Evolutionary conservation across 2,888 invertebrate genomes (phyloP).

Genomic region (Apotomis betuletana): DNA sequence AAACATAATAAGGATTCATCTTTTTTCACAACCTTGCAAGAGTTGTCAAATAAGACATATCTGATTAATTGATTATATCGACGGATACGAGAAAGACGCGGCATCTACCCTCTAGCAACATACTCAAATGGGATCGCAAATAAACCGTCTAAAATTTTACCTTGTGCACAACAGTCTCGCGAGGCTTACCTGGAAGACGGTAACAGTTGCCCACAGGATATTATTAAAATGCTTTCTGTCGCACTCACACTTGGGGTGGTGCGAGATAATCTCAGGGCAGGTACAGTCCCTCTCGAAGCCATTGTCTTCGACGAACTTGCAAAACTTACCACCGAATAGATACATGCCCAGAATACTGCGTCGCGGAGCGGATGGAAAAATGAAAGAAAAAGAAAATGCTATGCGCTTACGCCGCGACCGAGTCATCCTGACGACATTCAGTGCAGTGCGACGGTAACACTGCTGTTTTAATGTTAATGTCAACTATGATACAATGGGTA

Average conservation of each 20-base stretch:
- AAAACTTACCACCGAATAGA: conserved; percentile 99
- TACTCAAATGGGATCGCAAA: conserved; percentile 77
- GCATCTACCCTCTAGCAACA: conserved; percentile 66
- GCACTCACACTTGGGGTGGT: conserved; percentile 95
- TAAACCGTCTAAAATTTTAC: conserved; percentile 71
- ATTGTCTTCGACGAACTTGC: conserved; percentile 96
- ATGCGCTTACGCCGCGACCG: conserved; percentile 80
- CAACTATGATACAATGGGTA: conserved; percentile 17
- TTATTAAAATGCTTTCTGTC: conserved; percentile 99
- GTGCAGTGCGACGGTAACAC: conserved; percentile 75
- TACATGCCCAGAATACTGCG: conserved; percentile 99
- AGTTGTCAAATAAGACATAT: conserved; percentile 60
- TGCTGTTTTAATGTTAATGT: conserved; percentile 51
- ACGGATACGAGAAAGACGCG: conserved; percentile 73
- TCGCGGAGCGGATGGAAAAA: conserved; percentile 77
- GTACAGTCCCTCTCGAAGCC: conserved; percentile 94
- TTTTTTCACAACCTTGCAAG: conserved; percentile 53
- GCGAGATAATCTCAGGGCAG: conserved; percentile 95
- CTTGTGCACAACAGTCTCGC: conserved; percentile 68
- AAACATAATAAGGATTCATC: conserved; percentile 47
- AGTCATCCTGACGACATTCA: conserved; percentile 67
- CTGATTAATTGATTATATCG: conserved; percentile 45
- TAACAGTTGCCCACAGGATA: conserved; percentile 98
- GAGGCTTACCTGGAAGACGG: conserved; percentile 96
- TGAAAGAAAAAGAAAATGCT: conserved; percentile 82